Percentiles rank a stretch among this genome's conserved stretches.
These are phyloP conservation scores for Suricata suricatta DNA, from an alignment of 2,113 vertebrate species.

Conservation along the genomic window DNA sequence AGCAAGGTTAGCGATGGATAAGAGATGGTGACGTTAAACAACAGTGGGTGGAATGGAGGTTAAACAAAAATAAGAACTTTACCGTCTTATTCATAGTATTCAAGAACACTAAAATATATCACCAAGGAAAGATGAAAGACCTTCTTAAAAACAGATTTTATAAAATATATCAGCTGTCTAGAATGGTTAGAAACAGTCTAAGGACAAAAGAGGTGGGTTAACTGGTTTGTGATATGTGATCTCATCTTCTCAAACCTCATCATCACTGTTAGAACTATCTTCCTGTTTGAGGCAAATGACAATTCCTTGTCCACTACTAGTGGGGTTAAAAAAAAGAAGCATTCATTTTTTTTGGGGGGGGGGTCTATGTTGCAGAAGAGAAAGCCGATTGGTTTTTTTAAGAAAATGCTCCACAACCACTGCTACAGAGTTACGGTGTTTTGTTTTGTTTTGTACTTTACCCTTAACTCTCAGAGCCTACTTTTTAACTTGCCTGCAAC, in stretches of 20 bases:
- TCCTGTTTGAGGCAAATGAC: slow-evolving; percentile 41
- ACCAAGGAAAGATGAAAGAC: slow-evolving; percentile 19
- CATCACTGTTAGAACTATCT: slow-evolving; percentile 2
- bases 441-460: slow-evolving; percentile 44
- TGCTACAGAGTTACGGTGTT: neutral
- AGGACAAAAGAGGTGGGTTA: neutral
- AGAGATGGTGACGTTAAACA: neutral
- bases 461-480: slow-evolving; percentile 14
- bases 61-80: slow-evolving; percentile 39
- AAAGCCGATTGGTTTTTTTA: neutral
- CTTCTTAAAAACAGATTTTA: slow-evolving; percentile 3
- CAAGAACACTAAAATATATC: slow-evolving; percentile 29
- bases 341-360: neutral
- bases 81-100: neutral
- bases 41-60: neutral
- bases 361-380: neutral
- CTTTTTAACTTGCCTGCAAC: slow-evolving; percentile 55
- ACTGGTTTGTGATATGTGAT: slow-evolving; percentile 17
- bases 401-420: neutral
- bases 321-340: neutral
- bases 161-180: slow-evolving; percentile 9
- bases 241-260: slow-evolving; percentile 19
- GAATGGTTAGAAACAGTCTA: neutral
- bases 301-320: slow-evolving; percentile 29
- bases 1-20: neutral